These are phyloP conservation scores for Eulemur rubriventer DNA, from an alignment of 2,797 vertebrate genomes.

Conservation along the genomic window DNA sequence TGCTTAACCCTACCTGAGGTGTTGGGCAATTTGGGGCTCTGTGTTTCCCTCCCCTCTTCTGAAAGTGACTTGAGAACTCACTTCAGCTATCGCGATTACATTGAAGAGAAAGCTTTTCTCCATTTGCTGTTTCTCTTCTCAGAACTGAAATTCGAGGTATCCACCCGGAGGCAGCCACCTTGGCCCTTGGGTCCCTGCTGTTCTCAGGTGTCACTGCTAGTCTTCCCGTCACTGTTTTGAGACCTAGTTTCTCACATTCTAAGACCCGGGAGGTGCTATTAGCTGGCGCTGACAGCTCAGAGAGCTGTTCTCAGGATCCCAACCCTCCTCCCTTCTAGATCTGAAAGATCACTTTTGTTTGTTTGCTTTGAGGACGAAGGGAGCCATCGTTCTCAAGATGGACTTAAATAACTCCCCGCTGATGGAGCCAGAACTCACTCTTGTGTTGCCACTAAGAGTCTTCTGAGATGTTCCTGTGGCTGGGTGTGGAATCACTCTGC, in stretches of 20 bases:
- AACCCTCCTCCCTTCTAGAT: neutral
- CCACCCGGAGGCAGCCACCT: neutral
- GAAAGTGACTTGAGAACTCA: conserved; percentile 61
- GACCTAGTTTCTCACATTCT: conserved; percentile 25
- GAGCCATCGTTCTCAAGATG: neutral
- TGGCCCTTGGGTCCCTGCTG: neutral
- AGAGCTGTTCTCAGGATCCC: neutral
- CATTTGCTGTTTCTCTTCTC: neutral
- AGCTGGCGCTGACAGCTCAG: neutral
- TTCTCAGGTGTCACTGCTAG: neutral
- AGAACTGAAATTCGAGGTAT: neutral
- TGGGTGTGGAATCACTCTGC: neutral
- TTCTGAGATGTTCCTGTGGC: neutral
- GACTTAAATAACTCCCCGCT: conserved; percentile 40
- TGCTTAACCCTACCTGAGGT: conserved; percentile 82
- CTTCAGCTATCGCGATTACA: conserved; percentile 16
- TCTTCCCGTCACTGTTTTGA: conserved; percentile 18
- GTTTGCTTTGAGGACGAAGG: neutral
- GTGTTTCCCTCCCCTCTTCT: neutral
- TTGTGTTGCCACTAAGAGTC: neutral
- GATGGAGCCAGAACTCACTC: neutral
- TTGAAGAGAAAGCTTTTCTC: conserved; percentile 29
- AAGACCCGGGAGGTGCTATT: neutral
- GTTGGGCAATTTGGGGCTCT: conserved; percentile 52
- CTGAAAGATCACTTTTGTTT: neutral